Evolutionary conservation across 1,140 invertebrate genomes (phyloP), one percentile per base, ranked within the genome.

Genomic region (Ceratina australensis): DNA sequence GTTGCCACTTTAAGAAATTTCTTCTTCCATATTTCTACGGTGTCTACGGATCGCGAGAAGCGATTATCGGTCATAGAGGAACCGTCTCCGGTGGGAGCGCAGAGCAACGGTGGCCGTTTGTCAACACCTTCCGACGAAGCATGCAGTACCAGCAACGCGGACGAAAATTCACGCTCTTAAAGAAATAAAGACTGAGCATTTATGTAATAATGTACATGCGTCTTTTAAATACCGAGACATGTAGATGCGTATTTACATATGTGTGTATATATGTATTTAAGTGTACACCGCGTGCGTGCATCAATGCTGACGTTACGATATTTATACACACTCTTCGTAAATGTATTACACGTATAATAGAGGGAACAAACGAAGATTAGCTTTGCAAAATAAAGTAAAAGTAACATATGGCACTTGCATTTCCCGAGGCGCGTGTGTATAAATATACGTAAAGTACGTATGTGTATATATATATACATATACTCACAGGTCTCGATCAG

Each of bases 1-100:
- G 87, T 90, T 3, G 86, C 88, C 28, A 84, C 86, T 72, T 78
- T 91, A 16, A 89, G 87, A 83, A 91, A 88, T 63, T 86, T 92
- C 15, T 91, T 92, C 80, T 91, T 92, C 75, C 87, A 92, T 57
- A 89, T 87, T 79, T 85, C 87, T 50, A 78, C 85, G 12, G 52
- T 85, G 15, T 77, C 78, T 59, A n/a, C 79, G n/a, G 89, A 90
- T 76, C 84, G 84, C 47, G 89, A 91, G 18, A 91, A 91, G 60
- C 87, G 90, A 79, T 80, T 91, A n/a, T 89, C 90, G 22, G 86
- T 91, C 13, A 91, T 90, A 74, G 88, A 90, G 68, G 89, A 92
- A 60, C 89, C 89, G 13, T 86, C 78, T 61, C 67, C 88, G 7
- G 69, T 77, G 7, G 83, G 74, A 1, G 80, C 83, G 12, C 81